Percentiles rank a stretch among this genome's conserved stretches.
phyloP scores from a whole-genome alignment of 2,113 vertebrate species.

The Corythornis vintsioides region DNA sequence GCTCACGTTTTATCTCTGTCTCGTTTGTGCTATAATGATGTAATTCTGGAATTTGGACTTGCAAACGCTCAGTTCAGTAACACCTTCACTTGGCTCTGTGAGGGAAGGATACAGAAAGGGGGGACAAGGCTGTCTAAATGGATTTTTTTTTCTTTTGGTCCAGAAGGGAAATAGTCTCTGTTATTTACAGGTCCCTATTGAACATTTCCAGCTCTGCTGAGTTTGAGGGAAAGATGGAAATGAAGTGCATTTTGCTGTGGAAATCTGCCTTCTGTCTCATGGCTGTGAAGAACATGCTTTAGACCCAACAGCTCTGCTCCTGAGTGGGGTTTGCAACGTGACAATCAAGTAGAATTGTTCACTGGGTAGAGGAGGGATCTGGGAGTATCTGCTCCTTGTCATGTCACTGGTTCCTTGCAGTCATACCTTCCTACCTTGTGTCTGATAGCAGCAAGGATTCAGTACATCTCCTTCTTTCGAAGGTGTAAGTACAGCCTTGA shows the following conservation, averaged over 20 bases:
- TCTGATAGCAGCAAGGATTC: neutral
- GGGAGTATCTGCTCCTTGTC: neutral
- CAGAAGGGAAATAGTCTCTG: neutral
- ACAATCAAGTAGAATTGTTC: neutral
- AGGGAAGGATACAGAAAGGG: neutral
- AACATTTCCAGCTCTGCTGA: neutral
- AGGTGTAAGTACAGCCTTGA: neutral
- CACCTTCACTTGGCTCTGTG: neutral
- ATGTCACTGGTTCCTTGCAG: neutral
- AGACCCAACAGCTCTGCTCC: rapidly evolving
- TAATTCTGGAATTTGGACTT: neutral
- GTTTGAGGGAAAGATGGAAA: neutral
- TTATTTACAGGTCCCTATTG: neutral
- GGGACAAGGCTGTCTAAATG: neutral
- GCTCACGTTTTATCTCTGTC: neutral
- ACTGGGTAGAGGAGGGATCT: neutral
- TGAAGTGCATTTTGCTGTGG: neutral
- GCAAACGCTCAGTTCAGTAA: neutral
- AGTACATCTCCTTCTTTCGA: neutral
- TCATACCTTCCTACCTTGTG: neutral
- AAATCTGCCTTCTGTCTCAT: neutral
- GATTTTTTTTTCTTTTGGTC: neutral
- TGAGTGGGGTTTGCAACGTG: neutral
- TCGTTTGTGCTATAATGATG: neutral
- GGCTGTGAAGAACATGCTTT: neutral